phyloP scores from a whole-genome alignment of 2,888 invertebrate species.

The Melieria picta region DNA sequence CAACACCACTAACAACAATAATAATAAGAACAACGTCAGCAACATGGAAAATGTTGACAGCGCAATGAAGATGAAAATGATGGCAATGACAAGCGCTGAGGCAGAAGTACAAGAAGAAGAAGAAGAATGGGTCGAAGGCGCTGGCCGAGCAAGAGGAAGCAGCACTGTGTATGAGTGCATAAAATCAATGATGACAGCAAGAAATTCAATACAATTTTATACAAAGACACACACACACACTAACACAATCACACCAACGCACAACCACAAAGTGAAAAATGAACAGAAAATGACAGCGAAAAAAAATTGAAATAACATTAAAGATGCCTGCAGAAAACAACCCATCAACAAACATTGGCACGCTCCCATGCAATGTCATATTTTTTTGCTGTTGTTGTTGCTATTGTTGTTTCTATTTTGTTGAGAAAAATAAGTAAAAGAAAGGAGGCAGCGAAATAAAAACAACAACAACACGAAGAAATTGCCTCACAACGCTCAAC shows the following conservation, averaged over 20 bases:
- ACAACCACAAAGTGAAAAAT: constrained; percentile 18
- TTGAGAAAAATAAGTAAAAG: too few relatives aligned
- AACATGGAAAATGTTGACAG: neutral
- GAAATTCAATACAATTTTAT: constrained; percentile 34
- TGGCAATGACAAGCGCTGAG: constrained; percentile 27
- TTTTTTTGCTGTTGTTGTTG: too few relatives aligned
- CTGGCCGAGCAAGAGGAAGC: constrained; percentile 30
- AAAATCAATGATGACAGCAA: constrained; percentile 40
- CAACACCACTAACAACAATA: constrained; percentile 6
- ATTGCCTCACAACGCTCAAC: too few relatives aligned
- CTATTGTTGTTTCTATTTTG: too few relatives aligned
- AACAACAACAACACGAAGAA: too few relatives aligned
- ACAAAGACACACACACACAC: constrained; percentile 15
- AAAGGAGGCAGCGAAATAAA: too few relatives aligned
- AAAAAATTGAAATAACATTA: neutral
- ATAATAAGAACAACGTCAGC: constrained; percentile 6
- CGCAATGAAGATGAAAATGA: constrained; percentile 6
- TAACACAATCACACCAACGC: neutral
- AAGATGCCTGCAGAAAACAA: neutral
- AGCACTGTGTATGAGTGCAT: constrained; percentile 30
- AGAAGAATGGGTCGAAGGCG: constrained; percentile 29
- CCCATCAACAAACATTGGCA: too few relatives aligned
- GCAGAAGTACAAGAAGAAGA: constrained; percentile 18
- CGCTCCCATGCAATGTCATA: too few relatives aligned
- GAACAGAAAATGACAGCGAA: constrained; percentile 22